A percentile compares a stretch with the other conserved stretches of the same genome.
These are phyloP conservation scores for Zoroaster sp. DNA, from an alignment of 53 echinoderm and acorn worm genomes.

Conservation along the genomic window DNA sequence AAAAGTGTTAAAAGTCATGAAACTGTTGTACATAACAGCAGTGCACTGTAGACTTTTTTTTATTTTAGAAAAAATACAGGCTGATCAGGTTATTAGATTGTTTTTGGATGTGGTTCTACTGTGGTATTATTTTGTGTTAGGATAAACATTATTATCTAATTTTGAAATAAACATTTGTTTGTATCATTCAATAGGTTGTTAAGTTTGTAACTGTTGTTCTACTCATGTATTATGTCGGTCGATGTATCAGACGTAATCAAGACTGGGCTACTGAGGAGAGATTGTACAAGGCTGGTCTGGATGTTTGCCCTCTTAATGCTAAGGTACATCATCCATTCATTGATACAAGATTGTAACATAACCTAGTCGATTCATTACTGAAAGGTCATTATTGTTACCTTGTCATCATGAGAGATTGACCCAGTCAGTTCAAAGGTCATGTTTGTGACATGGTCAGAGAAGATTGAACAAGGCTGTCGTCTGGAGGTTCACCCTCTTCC, in stretches of 20 bases:
- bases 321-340: no score
- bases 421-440: no score
- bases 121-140: no score
- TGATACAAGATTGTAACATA: no score
- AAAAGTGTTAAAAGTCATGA: background rate
- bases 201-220: slow-evolving; percentile 37
- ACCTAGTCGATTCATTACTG: no score
- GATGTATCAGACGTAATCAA: slow-evolving; percentile 72
- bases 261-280: slow-evolving; percentile 77
- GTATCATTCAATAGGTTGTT: slow-evolving; percentile 33
- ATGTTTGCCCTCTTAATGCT: slow-evolving; percentile 89
- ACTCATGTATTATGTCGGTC: slow-evolving; percentile 47
- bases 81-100: no score
- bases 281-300: slow-evolving; percentile 75
- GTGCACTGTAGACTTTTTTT: background rate
- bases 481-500: no score
- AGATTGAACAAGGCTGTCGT: no score
- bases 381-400: no score
- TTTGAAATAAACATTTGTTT: background rate
- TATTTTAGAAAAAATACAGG: background rate
- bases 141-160: background rate
- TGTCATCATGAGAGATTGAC: no score
- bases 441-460: no score
- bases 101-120: no score
- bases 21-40: background rate